Evolutionary conservation across 2,113 vertebrate genomes (phyloP).

Genomic region (Thamnophis sirtalis): DNA sequence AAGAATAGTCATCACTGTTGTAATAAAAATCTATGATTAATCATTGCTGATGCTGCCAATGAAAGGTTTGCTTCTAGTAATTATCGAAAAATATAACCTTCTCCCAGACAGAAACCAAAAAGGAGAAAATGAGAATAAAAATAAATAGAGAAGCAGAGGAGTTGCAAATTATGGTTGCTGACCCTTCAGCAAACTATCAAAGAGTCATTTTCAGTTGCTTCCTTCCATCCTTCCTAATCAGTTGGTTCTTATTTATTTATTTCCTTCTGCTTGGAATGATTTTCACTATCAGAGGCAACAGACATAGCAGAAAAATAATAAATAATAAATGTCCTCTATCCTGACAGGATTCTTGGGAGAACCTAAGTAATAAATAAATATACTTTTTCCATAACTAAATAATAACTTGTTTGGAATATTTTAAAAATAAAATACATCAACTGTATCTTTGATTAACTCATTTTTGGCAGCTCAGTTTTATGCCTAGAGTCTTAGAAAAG

Average conservation of each 20-base stretch:
- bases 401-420: not conserved
- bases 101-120: constrained; percentile 18
- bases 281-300: constrained; percentile 22
- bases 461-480: not conserved
- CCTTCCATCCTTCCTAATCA: constrained; percentile 23
- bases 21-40: constrained; percentile 24
- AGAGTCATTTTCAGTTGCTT: constrained; percentile 19
- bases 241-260: constrained; percentile 34
- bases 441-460: constrained; percentile 34
- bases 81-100: constrained; percentile 50
- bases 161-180: constrained; percentile 11
- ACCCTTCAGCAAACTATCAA: constrained; percentile 32
- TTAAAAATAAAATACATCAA: not conserved
- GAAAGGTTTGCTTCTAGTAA: constrained; percentile 39
- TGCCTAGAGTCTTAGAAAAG: not conserved
- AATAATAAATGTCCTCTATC: constrained; percentile 48
- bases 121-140: constrained; percentile 34
- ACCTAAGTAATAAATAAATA: constrained; percentile 43
- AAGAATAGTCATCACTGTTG: constrained; percentile 11
- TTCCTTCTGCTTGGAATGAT: constrained; percentile 28
- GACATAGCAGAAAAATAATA: constrained; percentile 29
- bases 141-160: not conserved
- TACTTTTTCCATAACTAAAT: not conserved
- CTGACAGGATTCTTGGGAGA: not conserved
- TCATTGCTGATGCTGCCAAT: constrained; percentile 19